Evolutionary conservation across 2,888 invertebrate species (phyloP), one percentile per base, ranked within the genome.

Genomic region (Cetonia aurata): DNA sequence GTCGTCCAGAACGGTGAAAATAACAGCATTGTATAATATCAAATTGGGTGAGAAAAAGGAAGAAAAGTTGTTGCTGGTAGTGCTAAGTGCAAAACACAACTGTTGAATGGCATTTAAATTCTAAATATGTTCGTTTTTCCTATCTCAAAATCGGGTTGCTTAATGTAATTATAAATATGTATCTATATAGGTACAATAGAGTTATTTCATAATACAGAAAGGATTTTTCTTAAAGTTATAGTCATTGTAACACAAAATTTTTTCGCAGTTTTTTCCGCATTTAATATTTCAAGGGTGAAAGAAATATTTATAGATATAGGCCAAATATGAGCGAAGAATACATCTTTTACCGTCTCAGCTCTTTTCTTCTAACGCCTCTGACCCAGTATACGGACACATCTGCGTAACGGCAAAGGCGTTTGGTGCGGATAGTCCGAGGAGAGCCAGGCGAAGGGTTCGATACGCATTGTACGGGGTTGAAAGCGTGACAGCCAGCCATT

Each of bases 401-500:
- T 65, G 62, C 62, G 62, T 65, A 65, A 50, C 62, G 62, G 19
- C 6, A 13, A 52, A 65, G 41, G 17, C 10, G 62, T 50, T 52
- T 17, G 37, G 42, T 8, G 56, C 31, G 56, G 67, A 55, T 12
- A n/a, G 42, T 13, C 55, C 55, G 42, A 55, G 31, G 25, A 33
- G 67, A 52, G 50, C 50, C 15, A 41, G 31, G 72, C 69, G 71
- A 66, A 75, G 78, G 76, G 76, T 73, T 74, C 75, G 76, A 77
- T 74, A 77, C 78, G 78, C 79, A 79, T 80, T 79, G 80, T 79
- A 79, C 77, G 76, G 79, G 82, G 80, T 79, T 79, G 79, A 79
- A 80, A 83, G 69, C 84, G 83, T 85, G 85, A 83, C 84, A 83
- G 83, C 81, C 84, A 81, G 83, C 84, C 85, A 85, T 85, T 85